Evolutionary conservation across 2,888 invertebrate genomes (phyloP).

Genomic region (Gastrophysa polygoni): DNA sequence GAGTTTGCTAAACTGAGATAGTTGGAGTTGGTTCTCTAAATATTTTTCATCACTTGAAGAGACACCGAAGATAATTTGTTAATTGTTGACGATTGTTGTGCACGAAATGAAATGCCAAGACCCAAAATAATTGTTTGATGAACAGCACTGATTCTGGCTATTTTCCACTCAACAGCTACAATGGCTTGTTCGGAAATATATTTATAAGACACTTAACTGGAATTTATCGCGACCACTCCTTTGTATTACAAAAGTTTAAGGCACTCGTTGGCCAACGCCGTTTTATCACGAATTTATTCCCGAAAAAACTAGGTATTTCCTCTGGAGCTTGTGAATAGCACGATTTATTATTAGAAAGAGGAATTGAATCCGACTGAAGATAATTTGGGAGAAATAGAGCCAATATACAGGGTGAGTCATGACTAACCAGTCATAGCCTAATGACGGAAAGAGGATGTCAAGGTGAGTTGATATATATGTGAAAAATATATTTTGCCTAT

Average conservation of each 20-base stretch:
- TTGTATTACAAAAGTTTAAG: conserved; percentile 46
- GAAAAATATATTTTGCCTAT: too few species aligned
- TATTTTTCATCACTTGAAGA: too few species aligned
- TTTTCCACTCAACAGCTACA: conserved; percentile 44
- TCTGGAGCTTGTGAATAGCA: conserved; percentile 6
- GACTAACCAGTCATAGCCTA: too few species aligned
- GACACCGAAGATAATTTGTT: too few species aligned
- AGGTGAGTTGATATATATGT: too few species aligned
- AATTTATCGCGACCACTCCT: conserved; percentile 45
- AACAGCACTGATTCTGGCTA: conserved; percentile 28
- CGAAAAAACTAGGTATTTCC: conserved; percentile 7
- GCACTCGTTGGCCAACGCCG: conserved; percentile 41
- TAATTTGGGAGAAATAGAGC: too few species aligned
- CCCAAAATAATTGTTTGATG: neutral
- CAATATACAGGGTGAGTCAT: too few species aligned
- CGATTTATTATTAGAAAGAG: neutral
- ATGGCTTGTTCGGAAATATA: conserved; percentile 46
- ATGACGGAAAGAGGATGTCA: too few species aligned
- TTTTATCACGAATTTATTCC: conserved; percentile 34
- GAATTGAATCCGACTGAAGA: neutral
- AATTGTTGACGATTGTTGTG: too few species aligned
- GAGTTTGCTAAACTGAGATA: too few species aligned
- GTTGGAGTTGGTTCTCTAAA: too few species aligned
- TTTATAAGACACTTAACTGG: conserved; percentile 45
- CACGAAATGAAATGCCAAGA: neutral